These are phyloP conservation scores for Eupithecia subfuscata DNA, from an alignment of 2,888 invertebrate genomes.

Conservation along the genomic window DNA sequence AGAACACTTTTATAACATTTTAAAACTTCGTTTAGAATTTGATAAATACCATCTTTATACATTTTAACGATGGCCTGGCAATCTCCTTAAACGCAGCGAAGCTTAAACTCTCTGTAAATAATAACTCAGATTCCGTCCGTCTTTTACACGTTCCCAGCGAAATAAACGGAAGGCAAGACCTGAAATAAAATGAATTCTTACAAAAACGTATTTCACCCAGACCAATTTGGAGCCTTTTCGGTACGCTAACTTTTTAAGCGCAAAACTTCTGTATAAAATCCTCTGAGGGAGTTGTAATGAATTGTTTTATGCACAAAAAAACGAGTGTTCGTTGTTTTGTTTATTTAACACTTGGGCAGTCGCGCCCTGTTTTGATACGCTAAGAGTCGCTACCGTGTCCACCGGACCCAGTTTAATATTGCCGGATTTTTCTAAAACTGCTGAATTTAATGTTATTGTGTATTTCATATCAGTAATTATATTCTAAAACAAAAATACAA, in stretches of 20 bases:
- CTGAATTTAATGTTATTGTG: too few relatives aligned
- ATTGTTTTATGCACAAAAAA: conserved; percentile 39
- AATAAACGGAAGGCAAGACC: conserved; percentile 35
- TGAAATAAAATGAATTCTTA: conserved; percentile 41
- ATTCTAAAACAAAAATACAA: too few relatives aligned
- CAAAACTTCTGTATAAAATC: conserved; percentile 34
- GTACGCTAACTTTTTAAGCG: conserved; percentile 41
- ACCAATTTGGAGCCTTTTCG: conserved; percentile 41
- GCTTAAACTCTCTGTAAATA: conserved; percentile 23
- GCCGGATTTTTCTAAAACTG: too few relatives aligned
- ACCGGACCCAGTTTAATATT: too few relatives aligned
- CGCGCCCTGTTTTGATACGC: too few relatives aligned
- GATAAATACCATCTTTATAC: background rate
- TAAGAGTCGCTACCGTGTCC: too few relatives aligned
- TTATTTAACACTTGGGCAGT: background rate
- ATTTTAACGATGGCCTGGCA: background rate
- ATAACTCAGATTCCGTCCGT: conserved; percentile 27
- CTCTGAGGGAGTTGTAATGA: conserved; percentile 35
- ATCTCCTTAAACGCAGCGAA: conserved; percentile 15
- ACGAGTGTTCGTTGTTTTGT: conserved; percentile 12
- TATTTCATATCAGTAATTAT: too few relatives aligned
- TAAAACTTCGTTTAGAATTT: background rate
- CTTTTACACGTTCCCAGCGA: conserved; percentile 34
- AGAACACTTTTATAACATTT: too few relatives aligned
- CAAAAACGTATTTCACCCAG: conserved; percentile 41